These are phyloP conservation scores for Potorous gilbertii DNA, from an alignment of 2,797 vertebrate genomes.

Conservation along the genomic window DNA sequence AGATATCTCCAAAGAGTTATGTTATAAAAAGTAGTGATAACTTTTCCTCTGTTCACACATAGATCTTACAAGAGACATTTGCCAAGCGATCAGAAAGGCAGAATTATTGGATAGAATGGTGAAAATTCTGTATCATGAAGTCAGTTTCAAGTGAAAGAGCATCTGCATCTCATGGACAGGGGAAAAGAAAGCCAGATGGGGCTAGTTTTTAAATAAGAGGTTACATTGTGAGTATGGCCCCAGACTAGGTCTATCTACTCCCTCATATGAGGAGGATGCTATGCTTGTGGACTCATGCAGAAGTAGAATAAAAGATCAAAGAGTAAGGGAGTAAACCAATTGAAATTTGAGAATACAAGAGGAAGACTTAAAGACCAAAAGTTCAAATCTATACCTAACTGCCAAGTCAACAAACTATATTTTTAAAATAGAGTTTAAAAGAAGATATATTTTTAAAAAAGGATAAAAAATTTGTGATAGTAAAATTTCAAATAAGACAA, in stretches of 20 bases:
- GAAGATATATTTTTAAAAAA: too few species aligned
- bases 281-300: neutral
- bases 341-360: neutral
- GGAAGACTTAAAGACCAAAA: neutral
- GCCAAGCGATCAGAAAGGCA: neutral
- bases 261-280: neutral
- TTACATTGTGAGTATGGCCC: neutral
- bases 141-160: neutral
- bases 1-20: neutral
- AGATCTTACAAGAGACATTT: neutral
- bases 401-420: neutral
- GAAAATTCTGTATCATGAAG: neutral
- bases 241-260: neutral
- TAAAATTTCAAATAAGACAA: neutral
- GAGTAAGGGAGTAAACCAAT: neutral
- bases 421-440: too few species aligned
- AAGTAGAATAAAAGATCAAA: neutral
- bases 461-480: neutral
- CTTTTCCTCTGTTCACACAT: accelerated
- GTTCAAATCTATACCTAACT: neutral
- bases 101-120: neutral
- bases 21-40: neutral
- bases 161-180: neutral
- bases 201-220: too few species aligned
- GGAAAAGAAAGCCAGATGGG: too few species aligned